Base-by-base conservation (phyloP, 2,888 invertebrate genomes). In the Neuroscelio doddi region DNA sequence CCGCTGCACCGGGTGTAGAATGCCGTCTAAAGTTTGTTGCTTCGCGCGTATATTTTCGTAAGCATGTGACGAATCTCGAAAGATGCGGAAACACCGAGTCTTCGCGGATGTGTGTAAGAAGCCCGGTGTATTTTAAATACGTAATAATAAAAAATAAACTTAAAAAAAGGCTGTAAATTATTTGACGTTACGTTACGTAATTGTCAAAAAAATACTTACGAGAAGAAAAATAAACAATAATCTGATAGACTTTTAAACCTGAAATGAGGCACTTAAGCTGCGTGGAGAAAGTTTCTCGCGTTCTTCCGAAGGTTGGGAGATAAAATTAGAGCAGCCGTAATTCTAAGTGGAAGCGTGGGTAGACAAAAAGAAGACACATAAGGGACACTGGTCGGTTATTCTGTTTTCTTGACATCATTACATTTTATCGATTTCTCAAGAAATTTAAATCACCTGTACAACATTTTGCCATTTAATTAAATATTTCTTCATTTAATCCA, bases 271-370 rank as follows among this genome's bases (percentile, higher is more conserved):
- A 27, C 26, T 14, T 12, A 16, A n/a, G 21, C 15, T 34, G 15
- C 52, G 24, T 47, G 59, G 63, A 61, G 69, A 66, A 69, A 69
- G 58, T 47, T 50, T 45, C 21, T 46, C 45, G 51, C 66, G 66
- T 61, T 69, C 66, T 58, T 66, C 32, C 58, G 66, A 64, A 69
- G 69, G 64, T 69, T 69, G 67, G 44, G 21, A 26, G 38, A 41
- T 65, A 68, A 65, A 70, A 62, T 68, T 70, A 68, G 66, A 67
- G 67, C 34, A 36, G 49, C 50, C 53, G 67, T 70, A 70, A 63
- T 67, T 65, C 56, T 58, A 63, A 10, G 50, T 55, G 52, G 58
- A 67, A 49, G 34, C 39, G 44, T 57, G 47, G 53, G 45, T 24
- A 3, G 44, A 29, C 44, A 15, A 26, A 29, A 44, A 44, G 44